Base-by-base conservation (phyloP, 2,888 invertebrate species). In the Homarus gammarus region DNA sequence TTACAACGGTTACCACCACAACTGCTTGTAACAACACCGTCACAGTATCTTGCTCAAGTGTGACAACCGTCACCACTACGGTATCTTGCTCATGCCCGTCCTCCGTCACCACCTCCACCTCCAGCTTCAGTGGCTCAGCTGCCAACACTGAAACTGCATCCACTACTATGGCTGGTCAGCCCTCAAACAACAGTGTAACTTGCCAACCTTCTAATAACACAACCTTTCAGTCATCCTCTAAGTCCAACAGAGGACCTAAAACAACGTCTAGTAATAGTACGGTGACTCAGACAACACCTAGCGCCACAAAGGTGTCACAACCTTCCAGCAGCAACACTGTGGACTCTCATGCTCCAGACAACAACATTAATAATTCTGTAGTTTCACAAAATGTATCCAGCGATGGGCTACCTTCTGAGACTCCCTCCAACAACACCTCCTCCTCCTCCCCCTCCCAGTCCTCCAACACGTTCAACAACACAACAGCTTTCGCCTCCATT, bases 401-500 rank as follows among this genome's bases (percentile, higher is more conserved):
- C 5, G 22, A 15, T 64, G 27, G 10, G 22, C 40, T 36, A 51
- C 56, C 70, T 2, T 64, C 64, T 1, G 8, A 64, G 64, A 64
- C 84, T 22, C 22, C 84, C 73, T 56, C 36, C 36, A 78, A 18
- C 10, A 18, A 31, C 36, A 64, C 61, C 27, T 38, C 61, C 6
- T 1, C 31, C 2, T 44, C 84, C 10, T 38, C 61, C 6, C 1
- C 31, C 2, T 44, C 84, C 10, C 75, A 84, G 5, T 61, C 56
- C 40, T 75, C 84, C 33, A 79, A 22, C 31, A 56, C 68, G 3
- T n/a, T 79, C 18, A 51, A 22, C 44, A 85, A 68, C 78, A 49
- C 44, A 2, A 83, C 77, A 49, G 89, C 84, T 49, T 84, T 84
- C 38, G 84, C 89, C 38, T 78, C 89, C 64, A 84, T 89, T 49